Conservation (phyloP, 2,797 vertebrate genomes). For the Nannoperca australis region DNA sequence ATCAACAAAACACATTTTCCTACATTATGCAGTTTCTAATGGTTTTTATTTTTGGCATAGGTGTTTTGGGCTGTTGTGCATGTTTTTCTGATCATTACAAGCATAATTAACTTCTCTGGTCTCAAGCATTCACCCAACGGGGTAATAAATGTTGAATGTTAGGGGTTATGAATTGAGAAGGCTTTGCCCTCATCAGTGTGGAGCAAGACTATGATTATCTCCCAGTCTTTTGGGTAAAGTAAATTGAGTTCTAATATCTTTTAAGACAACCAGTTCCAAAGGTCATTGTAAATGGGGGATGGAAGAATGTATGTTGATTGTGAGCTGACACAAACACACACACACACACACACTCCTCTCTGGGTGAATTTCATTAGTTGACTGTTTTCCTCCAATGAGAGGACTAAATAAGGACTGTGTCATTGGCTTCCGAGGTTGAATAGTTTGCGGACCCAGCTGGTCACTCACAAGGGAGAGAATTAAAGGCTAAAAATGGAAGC, state of each 20-base stretch:
- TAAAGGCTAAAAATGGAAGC: slow-evolving; percentile 83
- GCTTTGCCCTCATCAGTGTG: slow-evolving; percentile 38
- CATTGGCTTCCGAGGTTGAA: slow-evolving; percentile 60
- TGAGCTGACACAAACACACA: not conserved
- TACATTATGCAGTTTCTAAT: slow-evolving; percentile 18
- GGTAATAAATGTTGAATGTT: slow-evolving; percentile 21
- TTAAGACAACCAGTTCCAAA: slow-evolving; percentile 32
- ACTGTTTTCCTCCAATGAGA: slow-evolving; percentile 52
- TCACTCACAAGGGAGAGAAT: slow-evolving; percentile 76
- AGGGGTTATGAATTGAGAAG: slow-evolving; percentile 32
- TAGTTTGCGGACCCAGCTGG: slow-evolving; percentile 71
- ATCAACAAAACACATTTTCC: slow-evolving; percentile 30
- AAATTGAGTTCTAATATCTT: slow-evolving; percentile 47
- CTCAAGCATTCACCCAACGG: slow-evolving; percentile 8
- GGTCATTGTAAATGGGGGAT: slow-evolving; percentile 8
- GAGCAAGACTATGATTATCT: slow-evolving; percentile 52
- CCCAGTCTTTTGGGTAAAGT: slow-evolving; percentile 36
- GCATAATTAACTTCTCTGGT: slow-evolving; percentile 50
- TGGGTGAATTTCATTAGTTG: slow-evolving; percentile 50
- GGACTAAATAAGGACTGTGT: slow-evolving; percentile 59
- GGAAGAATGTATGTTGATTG: no score
- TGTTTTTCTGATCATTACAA: slow-evolving; percentile 47
- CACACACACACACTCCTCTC: slow-evolving; percentile 14
- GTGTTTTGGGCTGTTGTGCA: slow-evolving; percentile 22
- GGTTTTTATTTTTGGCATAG: slow-evolving; percentile 21